Conservation (phyloP, 1,140 invertebrate species). For the Pissodes strobi region DNA sequence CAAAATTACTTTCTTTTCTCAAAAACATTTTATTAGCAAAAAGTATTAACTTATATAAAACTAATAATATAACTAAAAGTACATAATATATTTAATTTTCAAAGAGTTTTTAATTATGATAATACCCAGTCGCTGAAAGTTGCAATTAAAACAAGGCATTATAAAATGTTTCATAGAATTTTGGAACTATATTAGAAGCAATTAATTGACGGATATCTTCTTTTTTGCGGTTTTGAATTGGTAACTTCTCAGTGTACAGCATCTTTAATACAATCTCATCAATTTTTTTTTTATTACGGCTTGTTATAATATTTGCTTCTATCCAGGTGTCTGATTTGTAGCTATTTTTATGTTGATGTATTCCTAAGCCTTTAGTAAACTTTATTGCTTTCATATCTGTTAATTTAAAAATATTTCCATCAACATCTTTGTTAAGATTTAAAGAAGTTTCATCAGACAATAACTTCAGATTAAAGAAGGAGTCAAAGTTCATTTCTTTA, state of each 20-base stretch:
- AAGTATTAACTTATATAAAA: no score
- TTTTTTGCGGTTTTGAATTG: constrained; percentile 9
- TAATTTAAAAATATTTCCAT: constrained; percentile 10
- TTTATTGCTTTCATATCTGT: constrained; percentile 10
- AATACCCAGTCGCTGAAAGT: no score
- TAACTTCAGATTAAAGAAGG: constrained; percentile 11
- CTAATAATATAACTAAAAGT: no score
- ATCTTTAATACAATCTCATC: not conserved
- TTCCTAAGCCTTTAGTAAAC: constrained; percentile 5
- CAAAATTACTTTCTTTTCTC: no score
- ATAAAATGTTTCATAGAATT: constrained; percentile 4
- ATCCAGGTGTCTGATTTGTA: constrained; percentile 7
- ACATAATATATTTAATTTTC: no score
- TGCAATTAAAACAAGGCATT: no score
- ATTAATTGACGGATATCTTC: constrained; percentile 13
- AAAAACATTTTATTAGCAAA: no score
- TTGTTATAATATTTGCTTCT: constrained; percentile 1
- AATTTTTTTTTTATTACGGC: not conserved
- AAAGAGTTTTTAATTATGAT: no score
- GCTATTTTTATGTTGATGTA: not conserved
- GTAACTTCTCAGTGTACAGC: constrained; percentile 9
- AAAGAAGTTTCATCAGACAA: constrained; percentile 10
- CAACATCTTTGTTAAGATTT: no score
- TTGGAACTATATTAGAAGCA: constrained; percentile 14
- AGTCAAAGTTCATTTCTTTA: constrained; percentile 27